A percentile compares a stretch with the other conserved stretches of the same genome.
Conservation (phyloP, 2,797 vertebrate species). For the Lepidocolaptes lacrymiger region DNA sequence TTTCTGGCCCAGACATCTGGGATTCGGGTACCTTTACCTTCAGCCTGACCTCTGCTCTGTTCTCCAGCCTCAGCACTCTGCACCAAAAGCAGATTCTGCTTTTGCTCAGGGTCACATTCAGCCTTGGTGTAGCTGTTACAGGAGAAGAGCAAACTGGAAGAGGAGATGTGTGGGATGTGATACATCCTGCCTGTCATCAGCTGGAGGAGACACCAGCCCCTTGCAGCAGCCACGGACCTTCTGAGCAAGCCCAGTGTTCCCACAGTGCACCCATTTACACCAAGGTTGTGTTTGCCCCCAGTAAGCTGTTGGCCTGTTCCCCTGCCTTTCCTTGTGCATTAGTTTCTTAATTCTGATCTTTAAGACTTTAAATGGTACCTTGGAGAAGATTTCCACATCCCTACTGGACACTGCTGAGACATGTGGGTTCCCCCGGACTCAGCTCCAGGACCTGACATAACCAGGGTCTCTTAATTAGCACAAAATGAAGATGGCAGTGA, state of each 20-base stretch:
- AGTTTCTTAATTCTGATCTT: background rate
- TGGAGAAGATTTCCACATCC: background rate
- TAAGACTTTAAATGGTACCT: background rate
- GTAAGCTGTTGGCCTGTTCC: background rate
- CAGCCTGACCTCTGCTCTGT: background rate
- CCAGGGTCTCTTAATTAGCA: background rate
- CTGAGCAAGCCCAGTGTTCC: background rate
- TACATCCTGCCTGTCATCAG: background rate
- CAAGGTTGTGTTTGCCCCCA: background rate
- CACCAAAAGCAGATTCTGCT: background rate
- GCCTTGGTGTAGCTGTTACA: background rate
- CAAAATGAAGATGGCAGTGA: background rate
- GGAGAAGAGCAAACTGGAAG: background rate
- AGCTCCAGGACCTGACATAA: background rate
- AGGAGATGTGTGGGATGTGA: fast-evolving
- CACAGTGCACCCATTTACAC: background rate
- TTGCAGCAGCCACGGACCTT: background rate
- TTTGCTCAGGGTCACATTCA: background rate
- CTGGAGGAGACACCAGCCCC: background rate
- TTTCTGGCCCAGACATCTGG: background rate
- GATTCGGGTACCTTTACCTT: background rate
- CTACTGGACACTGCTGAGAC: background rate
- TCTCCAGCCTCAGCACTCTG: background rate
- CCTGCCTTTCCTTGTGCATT: background rate
- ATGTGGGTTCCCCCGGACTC: background rate